These are phyloP conservation scores for Danio choprae DNA, from an alignment of 2,797 vertebrate genomes.

Conservation along the genomic window DNA sequence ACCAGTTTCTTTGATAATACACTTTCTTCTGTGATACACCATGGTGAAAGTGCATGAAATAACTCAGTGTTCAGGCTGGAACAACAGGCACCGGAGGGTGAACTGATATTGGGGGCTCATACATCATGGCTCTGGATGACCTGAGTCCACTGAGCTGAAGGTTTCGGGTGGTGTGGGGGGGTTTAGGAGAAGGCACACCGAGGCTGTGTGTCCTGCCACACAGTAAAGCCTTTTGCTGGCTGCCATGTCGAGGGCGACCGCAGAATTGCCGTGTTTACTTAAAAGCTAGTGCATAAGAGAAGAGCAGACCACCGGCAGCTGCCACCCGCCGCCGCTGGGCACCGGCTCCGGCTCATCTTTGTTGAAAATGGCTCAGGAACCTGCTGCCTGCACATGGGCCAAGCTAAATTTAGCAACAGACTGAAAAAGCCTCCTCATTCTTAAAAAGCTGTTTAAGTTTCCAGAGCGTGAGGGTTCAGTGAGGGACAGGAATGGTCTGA, in stretches of 20 bases:
- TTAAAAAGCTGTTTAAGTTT: constrained; percentile 81
- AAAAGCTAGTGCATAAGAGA: constrained; percentile 86
- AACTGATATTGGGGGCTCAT: constrained; percentile 67
- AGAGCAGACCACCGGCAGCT: constrained; percentile 81
- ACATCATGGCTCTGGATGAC: constrained; percentile 77
- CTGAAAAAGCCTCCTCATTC: constrained; percentile 81
- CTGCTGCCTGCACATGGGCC: constrained; percentile 71
- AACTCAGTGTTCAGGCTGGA: neutral
- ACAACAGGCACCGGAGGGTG: constrained; percentile 21
- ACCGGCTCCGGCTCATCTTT: constrained; percentile 82
- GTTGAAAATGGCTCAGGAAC: constrained; percentile 82
- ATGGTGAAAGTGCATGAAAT: constrained; percentile 66
- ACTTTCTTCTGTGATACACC: too few relatives aligned
- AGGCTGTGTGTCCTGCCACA: constrained; percentile 79
- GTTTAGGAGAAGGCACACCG: constrained; percentile 78
- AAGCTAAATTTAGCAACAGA: constrained; percentile 85
- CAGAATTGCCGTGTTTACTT: constrained; percentile 85
- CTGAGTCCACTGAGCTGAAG: constrained; percentile 73
- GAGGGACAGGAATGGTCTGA: constrained; percentile 68
- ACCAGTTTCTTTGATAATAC: too few relatives aligned
- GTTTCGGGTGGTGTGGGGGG: constrained; percentile 64
- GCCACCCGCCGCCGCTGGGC: constrained; percentile 77
- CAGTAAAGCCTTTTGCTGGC: constrained; percentile 82
- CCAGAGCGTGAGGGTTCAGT: constrained; percentile 74
- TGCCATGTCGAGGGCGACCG: constrained; percentile 81